phyloP scores from a whole-genome alignment of 2,113 vertebrate species.

The Bujurquina vittata region DNA sequence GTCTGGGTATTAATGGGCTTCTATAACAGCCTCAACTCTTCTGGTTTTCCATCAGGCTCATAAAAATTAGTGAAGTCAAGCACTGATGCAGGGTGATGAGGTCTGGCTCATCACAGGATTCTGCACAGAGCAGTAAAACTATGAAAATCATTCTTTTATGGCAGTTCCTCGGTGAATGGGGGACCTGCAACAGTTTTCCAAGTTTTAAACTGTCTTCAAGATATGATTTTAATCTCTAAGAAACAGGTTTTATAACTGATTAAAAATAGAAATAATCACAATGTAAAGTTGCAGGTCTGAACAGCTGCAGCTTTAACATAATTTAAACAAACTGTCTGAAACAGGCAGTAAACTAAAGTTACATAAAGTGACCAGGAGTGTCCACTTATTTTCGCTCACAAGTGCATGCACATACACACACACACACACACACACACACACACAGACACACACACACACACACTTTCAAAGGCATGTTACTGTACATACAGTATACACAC shows the following conservation, averaged over 20 bases:
- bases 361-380: background rate
- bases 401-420: background rate
- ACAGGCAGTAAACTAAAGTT: background rate
- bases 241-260: background rate
- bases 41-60: background rate
- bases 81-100: background rate
- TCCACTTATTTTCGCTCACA: background rate
- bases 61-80: background rate
- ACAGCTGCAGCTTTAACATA: background rate
- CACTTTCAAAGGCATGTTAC: background rate
- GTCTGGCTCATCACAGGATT: background rate
- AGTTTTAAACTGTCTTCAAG: too few species aligned
- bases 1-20: background rate
- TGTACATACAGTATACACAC: background rate
- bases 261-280: background rate
- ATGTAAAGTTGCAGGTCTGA: background rate
- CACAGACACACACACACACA: conserved; percentile 19
- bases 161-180: background rate
- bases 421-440: conserved; percentile 15
- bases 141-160: background rate
- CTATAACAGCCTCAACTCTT: background rate
- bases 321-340: background rate
- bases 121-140: background rate
- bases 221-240: background rate
- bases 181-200: background rate